These are phyloP conservation scores for Neocrepidodera transversa DNA, from an alignment of 2,888 invertebrate species.

Conservation along the genomic window DNA sequence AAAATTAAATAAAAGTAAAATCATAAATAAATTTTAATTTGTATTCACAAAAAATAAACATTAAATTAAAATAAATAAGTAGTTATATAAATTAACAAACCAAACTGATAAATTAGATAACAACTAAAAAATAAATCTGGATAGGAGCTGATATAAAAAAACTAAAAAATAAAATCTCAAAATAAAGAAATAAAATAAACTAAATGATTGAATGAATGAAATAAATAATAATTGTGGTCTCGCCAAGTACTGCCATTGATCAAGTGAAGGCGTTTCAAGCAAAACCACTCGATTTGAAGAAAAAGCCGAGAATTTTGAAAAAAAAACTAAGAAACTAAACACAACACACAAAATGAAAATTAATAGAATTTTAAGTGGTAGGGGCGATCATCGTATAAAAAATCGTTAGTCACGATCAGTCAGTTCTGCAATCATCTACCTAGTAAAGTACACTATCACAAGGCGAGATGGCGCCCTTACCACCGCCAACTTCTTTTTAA, in stretches of 20 bases:
- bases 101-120: conserved; percentile 47
- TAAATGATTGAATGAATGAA: conserved; percentile 11
- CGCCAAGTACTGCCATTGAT: conserved; percentile 56
- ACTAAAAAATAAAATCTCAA: conserved; percentile 25
- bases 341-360: conserved; percentile 57
- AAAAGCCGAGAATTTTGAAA: conserved; percentile 55
- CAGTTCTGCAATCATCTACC: conserved; percentile 40
- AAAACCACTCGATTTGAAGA: conserved; percentile 56
- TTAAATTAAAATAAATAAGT: conserved; percentile 47
- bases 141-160: conserved; percentile 18
- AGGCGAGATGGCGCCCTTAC: conserved; percentile 46
- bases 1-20: conserved; percentile 51
- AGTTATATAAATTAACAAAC: conserved; percentile 43
- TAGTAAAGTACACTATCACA: conserved; percentile 49
- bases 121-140: conserved; percentile 44
- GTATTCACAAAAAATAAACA: conserved; percentile 48
- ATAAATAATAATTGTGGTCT: conserved; percentile 52
- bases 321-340: conserved; percentile 52
- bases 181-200: conserved; percentile 40
- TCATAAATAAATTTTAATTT: conserved; percentile 54
- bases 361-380: conserved; percentile 45
- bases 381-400: conserved; percentile 42
- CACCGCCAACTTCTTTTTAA: conserved; percentile 40
- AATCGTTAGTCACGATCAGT: conserved; percentile 44
- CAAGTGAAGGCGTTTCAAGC: conserved; percentile 54